Percentiles rank a stretch among this genome's conserved stretches.
These are phyloP conservation scores for Gastrophryne carolinensis DNA, from an alignment of 2,797 vertebrate genomes.

Conservation along the genomic window DNA sequence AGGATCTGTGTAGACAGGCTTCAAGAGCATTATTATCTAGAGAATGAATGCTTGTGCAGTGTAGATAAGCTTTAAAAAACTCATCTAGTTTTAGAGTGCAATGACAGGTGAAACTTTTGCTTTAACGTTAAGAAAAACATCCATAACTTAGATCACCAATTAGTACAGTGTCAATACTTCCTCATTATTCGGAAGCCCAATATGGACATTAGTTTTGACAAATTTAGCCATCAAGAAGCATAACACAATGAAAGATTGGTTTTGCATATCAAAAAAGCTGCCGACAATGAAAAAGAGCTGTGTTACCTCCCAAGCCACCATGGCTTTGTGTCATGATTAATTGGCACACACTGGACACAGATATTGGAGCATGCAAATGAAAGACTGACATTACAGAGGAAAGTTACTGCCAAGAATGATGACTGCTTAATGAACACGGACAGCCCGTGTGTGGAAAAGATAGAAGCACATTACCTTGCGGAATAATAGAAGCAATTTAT, in stretches of 20 bases:
- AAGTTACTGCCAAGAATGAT: slow-evolving; percentile 30
- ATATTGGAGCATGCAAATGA: slow-evolving; percentile 30
- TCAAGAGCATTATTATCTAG: too few species aligned
- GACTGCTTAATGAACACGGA: slow-evolving; percentile 39
- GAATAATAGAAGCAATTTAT: slow-evolving; percentile 42
- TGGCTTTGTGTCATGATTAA: slow-evolving; percentile 37
- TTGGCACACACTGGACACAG: slow-evolving; percentile 14
- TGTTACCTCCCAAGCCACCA: neutral
- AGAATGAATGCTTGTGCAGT: too few species aligned
- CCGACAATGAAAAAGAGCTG: slow-evolving; percentile 18
- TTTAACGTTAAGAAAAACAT: too few species aligned
- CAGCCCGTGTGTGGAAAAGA: slow-evolving; percentile 31
- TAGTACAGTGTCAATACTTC: neutral
- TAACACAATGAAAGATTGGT: slow-evolving; percentile 37
- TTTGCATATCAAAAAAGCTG: slow-evolving; percentile 35
- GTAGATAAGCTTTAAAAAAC: too few species aligned
- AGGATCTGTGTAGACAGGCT: too few species aligned
- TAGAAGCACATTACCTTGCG: slow-evolving; percentile 34
- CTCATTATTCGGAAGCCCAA: neutral
- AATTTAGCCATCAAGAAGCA: slow-evolving; percentile 16
- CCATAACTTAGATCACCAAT: neutral
- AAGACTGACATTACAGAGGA: slow-evolving; percentile 20
- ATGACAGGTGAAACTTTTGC: too few species aligned
- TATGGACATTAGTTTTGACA: slow-evolving; percentile 13
- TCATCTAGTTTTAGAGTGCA: too few species aligned